These are phyloP conservation scores for Chaenogobius annularis DNA, from an alignment of 2,113 vertebrate genomes.

Conservation along the genomic window DNA sequence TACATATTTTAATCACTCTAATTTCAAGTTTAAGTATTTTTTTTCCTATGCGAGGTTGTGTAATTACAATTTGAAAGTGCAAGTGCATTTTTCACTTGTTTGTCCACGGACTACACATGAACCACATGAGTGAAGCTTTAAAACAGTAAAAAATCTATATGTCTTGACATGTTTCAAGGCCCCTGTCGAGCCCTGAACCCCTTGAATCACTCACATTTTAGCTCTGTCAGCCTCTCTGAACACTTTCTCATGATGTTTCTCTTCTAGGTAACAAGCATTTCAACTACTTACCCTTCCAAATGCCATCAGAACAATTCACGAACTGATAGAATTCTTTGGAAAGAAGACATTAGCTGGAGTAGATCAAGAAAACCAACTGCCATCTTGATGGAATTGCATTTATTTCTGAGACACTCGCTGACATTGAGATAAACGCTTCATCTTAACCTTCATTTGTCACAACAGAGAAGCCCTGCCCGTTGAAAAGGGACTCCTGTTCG, in stretches of 20 bases:
- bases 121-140: neutral
- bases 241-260: conserved; percentile 15
- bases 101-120: neutral
- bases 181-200: neutral
- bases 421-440: conserved; percentile 22
- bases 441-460: conserved; percentile 34
- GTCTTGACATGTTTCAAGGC: conserved; percentile 7
- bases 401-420: conserved; percentile 20
- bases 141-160: conserved; percentile 9
- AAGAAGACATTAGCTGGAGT: neutral
- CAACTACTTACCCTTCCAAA: neutral
- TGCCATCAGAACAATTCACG: neutral
- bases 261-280: conserved; percentile 13
- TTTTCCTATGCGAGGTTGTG: neutral
- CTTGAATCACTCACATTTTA: conserved; percentile 31
- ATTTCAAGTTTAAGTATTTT: neutral
- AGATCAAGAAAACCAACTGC: conserved; percentile 10
- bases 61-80: neutral
- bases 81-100: neutral
- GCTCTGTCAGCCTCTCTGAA: conserved; percentile 17
- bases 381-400: conserved; percentile 18
- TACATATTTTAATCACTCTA: neutral
- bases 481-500: conserved; percentile 8
- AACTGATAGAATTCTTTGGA: neutral
- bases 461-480: neutral